Evolutionary conservation across 1,140 invertebrate genomes (phyloP).

Genomic region (Cydia splendana): DNA sequence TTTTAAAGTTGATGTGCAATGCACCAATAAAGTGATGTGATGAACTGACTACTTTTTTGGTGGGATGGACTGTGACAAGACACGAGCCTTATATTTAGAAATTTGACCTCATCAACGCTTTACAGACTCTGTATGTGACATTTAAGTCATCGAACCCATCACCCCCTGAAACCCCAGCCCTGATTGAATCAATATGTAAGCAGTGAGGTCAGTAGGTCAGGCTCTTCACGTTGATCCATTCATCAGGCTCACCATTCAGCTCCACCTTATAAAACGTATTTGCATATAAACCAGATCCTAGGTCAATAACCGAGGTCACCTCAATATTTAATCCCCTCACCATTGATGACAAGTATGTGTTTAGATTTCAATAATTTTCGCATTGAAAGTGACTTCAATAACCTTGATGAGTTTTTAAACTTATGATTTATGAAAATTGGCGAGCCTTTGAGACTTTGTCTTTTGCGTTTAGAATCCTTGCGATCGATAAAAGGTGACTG

Average conservation of each 20-base stretch:
- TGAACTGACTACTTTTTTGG: no score
- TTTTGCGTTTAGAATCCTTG: not conserved
- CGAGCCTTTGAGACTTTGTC: not conserved
- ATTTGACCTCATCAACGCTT: no score
- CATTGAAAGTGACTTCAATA: conserved; percentile 6
- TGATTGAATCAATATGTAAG: conserved; percentile 21
- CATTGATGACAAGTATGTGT: not conserved
- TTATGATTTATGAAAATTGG: not conserved
- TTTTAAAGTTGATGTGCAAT: not conserved
- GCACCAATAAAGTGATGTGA: no score
- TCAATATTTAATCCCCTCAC: conserved; percentile 1
- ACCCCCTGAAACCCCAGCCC: conserved; percentile 7
- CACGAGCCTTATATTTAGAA: no score
- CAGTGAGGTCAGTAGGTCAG: conserved; percentile 36
- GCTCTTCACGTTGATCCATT: conserved; percentile 33
- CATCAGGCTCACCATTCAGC: conserved; percentile 33
- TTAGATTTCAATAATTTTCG: not conserved
- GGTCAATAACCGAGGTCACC: conserved; percentile 37
- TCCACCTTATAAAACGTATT: conserved; percentile 24
- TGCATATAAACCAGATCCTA: conserved; percentile 35
- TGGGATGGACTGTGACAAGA: no score
- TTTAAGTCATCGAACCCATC: not conserved
- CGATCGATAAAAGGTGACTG: conserved; percentile 7
- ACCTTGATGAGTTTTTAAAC: conserved; percentile 11
- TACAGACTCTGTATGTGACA: not conserved